These are phyloP conservation scores for Pollenia labialis DNA, from an alignment of 2,888 invertebrate genomes.

Conservation along the genomic window DNA sequence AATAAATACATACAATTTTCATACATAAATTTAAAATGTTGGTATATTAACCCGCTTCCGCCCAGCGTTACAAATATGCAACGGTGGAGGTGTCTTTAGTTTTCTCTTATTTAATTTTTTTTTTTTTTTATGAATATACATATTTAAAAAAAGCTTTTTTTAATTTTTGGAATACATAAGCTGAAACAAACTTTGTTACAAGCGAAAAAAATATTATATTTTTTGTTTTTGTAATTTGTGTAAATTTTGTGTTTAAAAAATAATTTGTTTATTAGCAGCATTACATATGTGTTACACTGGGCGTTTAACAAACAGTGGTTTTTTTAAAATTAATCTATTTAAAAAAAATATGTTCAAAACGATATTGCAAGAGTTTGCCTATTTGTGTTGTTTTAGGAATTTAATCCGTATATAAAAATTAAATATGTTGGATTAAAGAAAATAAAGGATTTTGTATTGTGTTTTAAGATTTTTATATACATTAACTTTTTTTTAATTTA, in stretches of 20 bases:
- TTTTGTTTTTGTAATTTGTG: conserved; percentile 44
- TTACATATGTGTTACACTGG: conserved; percentile 82
- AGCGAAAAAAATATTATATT: conserved; percentile 22
- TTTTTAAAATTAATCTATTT: conserved; percentile 55
- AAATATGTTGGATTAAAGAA: neutral
- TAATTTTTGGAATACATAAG: conserved; percentile 7
- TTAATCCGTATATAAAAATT: neutral
- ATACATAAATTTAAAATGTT: conserved; percentile 47
- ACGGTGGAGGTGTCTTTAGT: conserved; percentile 77
- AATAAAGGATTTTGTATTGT: neutral
- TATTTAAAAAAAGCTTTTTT: conserved; percentile 27
- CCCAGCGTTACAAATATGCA: conserved; percentile 82
- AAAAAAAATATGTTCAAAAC: conserved; percentile 32
- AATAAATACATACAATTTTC: conserved; percentile 59
- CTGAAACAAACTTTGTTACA: conserved; percentile 42
- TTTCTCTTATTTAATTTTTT: conserved; percentile 16
- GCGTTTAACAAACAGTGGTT: conserved; percentile 77
- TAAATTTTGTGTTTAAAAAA: conserved; percentile 72
- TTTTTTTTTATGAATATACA: neutral
- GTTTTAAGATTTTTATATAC: too few relatives aligned
- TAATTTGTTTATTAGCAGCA: conserved; percentile 71
- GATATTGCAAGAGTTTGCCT: conserved; percentile 49
- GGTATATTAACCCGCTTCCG: conserved; percentile 81
- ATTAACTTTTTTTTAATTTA: neutral
- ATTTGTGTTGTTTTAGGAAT: neutral